Percentiles rank a stretch among this genome's conserved stretches.
Conservation (phyloP, 2,888 invertebrate species). For the Perithous albicinctus region DNA sequence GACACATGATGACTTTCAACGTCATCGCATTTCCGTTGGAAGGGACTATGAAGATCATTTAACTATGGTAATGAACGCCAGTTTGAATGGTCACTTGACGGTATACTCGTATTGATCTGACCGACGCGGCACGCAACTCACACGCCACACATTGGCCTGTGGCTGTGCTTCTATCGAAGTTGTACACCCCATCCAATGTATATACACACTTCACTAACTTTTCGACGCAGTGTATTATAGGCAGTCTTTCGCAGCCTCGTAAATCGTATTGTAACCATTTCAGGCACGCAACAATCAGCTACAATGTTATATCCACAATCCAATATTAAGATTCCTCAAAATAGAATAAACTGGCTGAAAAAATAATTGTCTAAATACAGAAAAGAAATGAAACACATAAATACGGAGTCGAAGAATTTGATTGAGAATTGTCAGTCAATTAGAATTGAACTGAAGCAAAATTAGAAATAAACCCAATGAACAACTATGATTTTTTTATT, state of each 20-base stretch:
- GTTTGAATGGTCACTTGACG: conserved; percentile 47
- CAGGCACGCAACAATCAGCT: background rate
- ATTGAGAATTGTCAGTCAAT: too few relatives aligned
- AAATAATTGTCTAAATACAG: too few relatives aligned
- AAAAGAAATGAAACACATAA: too few relatives aligned
- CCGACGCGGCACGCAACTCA: conserved; percentile 65
- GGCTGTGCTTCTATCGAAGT: background rate
- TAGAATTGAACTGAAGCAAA: too few relatives aligned
- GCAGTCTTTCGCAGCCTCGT: background rate
- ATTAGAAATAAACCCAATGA: too few relatives aligned
- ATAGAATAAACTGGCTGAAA: too few relatives aligned
- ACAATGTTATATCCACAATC: too few relatives aligned
- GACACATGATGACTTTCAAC: background rate
- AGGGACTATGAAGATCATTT: conserved; percentile 4
- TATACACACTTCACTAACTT: conserved; percentile 32
- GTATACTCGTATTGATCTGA: conserved; percentile 67
- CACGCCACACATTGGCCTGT: conserved; percentile 28
- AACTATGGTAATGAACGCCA: conserved; percentile 27
- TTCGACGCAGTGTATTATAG: background rate
- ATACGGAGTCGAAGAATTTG: too few relatives aligned
- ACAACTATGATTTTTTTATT: too few relatives aligned
- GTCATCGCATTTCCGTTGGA: conserved; percentile 6
- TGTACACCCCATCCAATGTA: too few relatives aligned
- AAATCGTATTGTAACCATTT: background rate
- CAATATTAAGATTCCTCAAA: too few relatives aligned